These are phyloP conservation scores for Malurus cyaneus DNA, from an alignment of 2,113 vertebrate genomes.

Conservation along the genomic window DNA sequence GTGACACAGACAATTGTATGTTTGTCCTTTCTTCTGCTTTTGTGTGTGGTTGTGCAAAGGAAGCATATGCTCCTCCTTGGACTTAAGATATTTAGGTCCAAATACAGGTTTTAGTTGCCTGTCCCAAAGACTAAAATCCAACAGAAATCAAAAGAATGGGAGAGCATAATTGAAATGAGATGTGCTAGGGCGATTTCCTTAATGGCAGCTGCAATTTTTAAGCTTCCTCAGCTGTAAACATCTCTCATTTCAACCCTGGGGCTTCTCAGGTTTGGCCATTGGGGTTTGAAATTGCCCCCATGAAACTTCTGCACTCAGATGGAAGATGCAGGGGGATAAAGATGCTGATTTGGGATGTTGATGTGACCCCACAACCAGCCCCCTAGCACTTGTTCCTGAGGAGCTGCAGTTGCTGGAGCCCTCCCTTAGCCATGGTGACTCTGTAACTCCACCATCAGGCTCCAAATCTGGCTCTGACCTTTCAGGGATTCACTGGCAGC, in stretches of 20 bases:
- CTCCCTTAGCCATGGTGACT: fast-evolving
- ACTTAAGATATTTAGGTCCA: neutral
- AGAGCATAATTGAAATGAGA: neutral
- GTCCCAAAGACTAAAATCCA: neutral
- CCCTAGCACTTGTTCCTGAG: fast-evolving
- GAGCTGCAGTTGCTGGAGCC: neutral
- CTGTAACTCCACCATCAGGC: fast-evolving
- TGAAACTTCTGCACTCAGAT: neutral
- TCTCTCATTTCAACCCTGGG: neutral
- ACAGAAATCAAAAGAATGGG: neutral
- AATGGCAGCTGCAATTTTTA: neutral
- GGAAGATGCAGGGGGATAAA: neutral
- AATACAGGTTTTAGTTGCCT: neutral
- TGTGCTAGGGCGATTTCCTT: neutral
- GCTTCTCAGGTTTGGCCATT: neutral
- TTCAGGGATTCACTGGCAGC: fast-evolving
- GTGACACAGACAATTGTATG: neutral
- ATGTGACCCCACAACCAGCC: fast-evolving
- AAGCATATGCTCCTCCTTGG: neutral
- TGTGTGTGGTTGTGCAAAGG: neutral
- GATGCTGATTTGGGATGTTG: fast-evolving
- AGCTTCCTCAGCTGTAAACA: neutral
- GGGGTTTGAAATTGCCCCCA: neutral
- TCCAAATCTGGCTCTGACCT: neutral
- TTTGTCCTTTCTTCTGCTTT: neutral